Base-by-base conservation (phyloP, 2,113 vertebrate genomes). In the Ctenodactylus gundi region DNA sequence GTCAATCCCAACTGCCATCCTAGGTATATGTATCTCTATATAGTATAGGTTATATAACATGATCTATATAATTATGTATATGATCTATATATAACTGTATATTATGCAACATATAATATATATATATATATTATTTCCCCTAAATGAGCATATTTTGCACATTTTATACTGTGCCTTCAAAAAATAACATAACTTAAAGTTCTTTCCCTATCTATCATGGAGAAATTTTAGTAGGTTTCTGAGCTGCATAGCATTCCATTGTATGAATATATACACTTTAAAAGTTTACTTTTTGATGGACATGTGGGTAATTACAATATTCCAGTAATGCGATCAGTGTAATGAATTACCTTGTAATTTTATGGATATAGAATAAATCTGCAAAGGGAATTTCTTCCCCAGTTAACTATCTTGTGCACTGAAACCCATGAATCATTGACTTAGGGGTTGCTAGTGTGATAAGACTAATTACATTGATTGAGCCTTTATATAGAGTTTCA, bases 291-390 rank as follows among this genome's bases (percentile, higher is more conserved):
- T 92, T 78, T 36, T 65, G 49, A 94, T 78, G 46, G 36, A n/a
- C 1, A 36, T 9, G 27, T 83, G 25, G 14, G 8, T 91, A 55
- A 13, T 88, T 91, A 46, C 31, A 88, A 31, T 85, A 68, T 18
- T 94, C 39, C 55, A 70, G 1, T 89, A 46, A 93, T 55, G 75
- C 7, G 60, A 53, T 83, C 44, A 68, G 57, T 39, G 10, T 34
- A 88, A 90, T 81, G 18, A 82, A 44, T 93, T 82, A 83, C 9
- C 62, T 86, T 90, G 27, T 86, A 41, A 91, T 94, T 91, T 93
- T 94, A 29, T 36, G 87, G n/a, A n/a, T 75, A 12, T 92, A 64
- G 34, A 13, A 78, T 91, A 68, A 57, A 64, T 90, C 91, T 89
- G 51, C 39, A 49, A 91, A 78, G 51, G 15, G 27, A 85, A 25